These are phyloP conservation scores for Penaeus indicus DNA, from an alignment of 1,140 invertebrate genomes.

Conservation along the genomic window DNA sequence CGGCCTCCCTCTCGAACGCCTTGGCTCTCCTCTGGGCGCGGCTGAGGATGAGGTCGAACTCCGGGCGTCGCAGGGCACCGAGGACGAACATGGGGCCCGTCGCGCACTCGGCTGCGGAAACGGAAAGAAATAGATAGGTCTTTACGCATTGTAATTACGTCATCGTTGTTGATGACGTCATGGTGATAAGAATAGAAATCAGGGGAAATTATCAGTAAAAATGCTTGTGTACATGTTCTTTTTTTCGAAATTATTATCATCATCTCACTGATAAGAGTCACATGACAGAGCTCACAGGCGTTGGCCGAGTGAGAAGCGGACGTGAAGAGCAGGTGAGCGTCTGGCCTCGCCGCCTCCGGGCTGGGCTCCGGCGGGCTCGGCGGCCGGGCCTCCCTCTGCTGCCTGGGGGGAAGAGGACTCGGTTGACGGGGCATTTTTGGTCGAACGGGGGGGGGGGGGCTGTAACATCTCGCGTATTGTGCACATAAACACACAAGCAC, in stretches of 20 bases:
- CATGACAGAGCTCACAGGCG: not conserved
- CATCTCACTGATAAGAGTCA: not conserved
- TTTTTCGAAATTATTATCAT: not conserved
- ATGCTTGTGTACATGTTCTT: too few species aligned
- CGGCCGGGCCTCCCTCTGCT: not conserved
- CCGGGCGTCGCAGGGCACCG: slow-evolving; percentile 43
- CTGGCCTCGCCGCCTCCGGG: not conserved
- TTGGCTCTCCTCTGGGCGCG: not conserved
- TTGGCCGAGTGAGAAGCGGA: slow-evolving; percentile 3
- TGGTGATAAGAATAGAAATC: not conserved
- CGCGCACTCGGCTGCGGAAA: slow-evolving; percentile 3
- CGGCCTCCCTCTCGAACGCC: not conserved
- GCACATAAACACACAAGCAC: too few species aligned
- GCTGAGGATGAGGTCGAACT: slow-evolving; percentile 53
- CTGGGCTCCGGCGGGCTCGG: not conserved
- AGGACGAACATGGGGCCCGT: slow-evolving; percentile 47
- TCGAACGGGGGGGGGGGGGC: too few species aligned
- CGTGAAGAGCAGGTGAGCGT: slow-evolving; percentile 36
- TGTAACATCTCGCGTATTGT: too few species aligned
- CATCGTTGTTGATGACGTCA: not conserved
- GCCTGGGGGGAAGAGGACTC: not conserved
- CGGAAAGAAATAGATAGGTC: not conserved
- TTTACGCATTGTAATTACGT: not conserved
- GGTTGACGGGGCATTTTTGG: too few species aligned
- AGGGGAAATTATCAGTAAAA: too few species aligned